Percentiles rank a stretch among this genome's conserved stretches.
Conservation (phyloP, 1,140 invertebrate genomes). For the Samia ricini region DNA sequence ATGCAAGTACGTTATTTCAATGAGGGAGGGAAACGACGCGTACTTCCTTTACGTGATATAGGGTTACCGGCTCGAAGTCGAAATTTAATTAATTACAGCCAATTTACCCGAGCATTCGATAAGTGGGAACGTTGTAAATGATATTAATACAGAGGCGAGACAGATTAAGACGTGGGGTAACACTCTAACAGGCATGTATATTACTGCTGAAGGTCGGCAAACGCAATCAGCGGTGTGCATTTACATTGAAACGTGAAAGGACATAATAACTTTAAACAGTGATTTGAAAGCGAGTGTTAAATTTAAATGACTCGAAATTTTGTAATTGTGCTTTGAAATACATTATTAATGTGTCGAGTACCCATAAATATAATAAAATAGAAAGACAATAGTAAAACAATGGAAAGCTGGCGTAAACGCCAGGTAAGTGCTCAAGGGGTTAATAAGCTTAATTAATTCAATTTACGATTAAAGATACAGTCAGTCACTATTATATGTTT, state of each 20-base stretch:
- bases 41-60: slow-evolving; percentile 27
- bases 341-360: too few relatives aligned
- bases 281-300: slow-evolving; percentile 13
- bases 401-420: too few relatives aligned
- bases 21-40: slow-evolving; percentile 31
- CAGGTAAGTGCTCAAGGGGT: too few relatives aligned
- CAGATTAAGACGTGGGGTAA: slow-evolving; percentile 42
- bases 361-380: too few relatives aligned
- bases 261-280: slow-evolving; percentile 15
- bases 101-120: slow-evolving; percentile 52
- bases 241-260: slow-evolving; percentile 32
- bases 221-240: slow-evolving; percentile 18
- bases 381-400: too few relatives aligned
- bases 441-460: too few relatives aligned
- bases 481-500: too few relatives aligned
- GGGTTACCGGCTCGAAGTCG: slow-evolving; percentile 25
- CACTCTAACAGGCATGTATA: slow-evolving; percentile 35
- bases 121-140: slow-evolving; percentile 47
- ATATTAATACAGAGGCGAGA: slow-evolving; percentile 36
- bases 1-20: not conserved
- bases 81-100: slow-evolving; percentile 59
- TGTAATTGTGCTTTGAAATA: not conserved
- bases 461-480: too few relatives aligned
- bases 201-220: slow-evolving; percentile 28
- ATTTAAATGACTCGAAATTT: slow-evolving; percentile 10